Base-by-base conservation (phyloP, 1,140 invertebrate genomes). In the Armadillidium nasatum region DNA sequence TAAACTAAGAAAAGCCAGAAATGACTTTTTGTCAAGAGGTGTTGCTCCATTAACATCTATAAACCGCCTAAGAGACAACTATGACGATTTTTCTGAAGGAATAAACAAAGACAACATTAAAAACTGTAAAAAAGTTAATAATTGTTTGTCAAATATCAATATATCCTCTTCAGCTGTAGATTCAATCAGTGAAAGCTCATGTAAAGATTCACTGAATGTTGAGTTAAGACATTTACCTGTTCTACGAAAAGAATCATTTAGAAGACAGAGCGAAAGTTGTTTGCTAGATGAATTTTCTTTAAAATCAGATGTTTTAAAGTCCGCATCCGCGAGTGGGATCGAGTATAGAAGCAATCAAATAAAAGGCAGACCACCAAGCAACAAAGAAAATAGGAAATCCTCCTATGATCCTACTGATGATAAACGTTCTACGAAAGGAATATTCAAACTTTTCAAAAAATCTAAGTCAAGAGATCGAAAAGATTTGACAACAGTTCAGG, bases 11-110 rank as follows among this genome's bases (percentile, higher is more conserved):
- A 68, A 76, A 19, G 74, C 74, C 11, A 76, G 70, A 71, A 67
- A 76, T 22, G 74, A 76, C 11, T 76, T 76, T 44, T 60, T 76
- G 67, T 70, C 74, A 15, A 44, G 74, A 71, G 44, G 74, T 19
- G 71, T 22, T 4, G 43, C 23, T 46, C 19, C 43, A 44, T 2
- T n/a, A 10, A n/a, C 10, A 43, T 11, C 19, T n/a, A 22, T 11
- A n/a, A 43, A 72, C 10, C 71, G 71, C 0, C 44, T 21, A n/a
- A 50, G 43, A 11, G 44, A 22, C 15, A 22, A 21, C 22, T 46
- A 0, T n/a, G 46, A 72, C 2, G 13, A 46, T n/a, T 15, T 19
- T 4, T 19, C 19, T 4, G 71, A 21, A 2, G 19, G 10, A 10
- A 50, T n/a, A 72, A 72, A 22, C n/a, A 44, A 13, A 44, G 46